A percentile compares a stretch with the other conserved stretches of the same genome.
These are phyloP conservation scores for Opisthocomus hoazin DNA, from an alignment of 2,113 vertebrate species.

Conservation along the genomic window DNA sequence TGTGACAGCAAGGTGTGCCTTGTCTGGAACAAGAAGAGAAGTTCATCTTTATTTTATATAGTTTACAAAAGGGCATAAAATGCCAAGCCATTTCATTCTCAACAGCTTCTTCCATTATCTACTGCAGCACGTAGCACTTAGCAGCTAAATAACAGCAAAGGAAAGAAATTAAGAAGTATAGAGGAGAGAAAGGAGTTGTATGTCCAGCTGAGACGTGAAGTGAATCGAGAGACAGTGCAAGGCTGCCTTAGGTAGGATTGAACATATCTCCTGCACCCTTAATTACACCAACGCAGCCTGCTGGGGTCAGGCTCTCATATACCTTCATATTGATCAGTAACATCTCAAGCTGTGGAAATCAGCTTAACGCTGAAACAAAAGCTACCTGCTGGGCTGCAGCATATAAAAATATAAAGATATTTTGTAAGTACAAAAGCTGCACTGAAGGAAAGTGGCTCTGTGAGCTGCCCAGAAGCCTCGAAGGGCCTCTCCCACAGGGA, in stretches of 20 bases:
- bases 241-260: background rate
- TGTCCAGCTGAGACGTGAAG: background rate
- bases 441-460: background rate
- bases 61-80: slow-evolving; percentile 48
- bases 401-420: background rate
- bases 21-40: background rate
- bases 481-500: background rate
- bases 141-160: slow-evolving; percentile 36
- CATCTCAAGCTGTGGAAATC: background rate
- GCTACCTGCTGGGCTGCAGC: background rate
- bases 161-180: slow-evolving; percentile 16
- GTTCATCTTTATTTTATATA: slow-evolving; percentile 21
- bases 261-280: background rate
- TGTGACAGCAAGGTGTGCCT: background rate
- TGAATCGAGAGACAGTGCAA: background rate
- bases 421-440: background rate
- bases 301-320: background rate
- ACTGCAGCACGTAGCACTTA: background rate
- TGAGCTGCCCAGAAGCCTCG: background rate
- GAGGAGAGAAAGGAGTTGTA: background rate
- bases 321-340: background rate
- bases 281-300: background rate
- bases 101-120: background rate
- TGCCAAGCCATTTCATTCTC: slow-evolving; percentile 6
- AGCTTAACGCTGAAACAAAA: background rate